Percentiles rank a stretch among this genome's conserved stretches.
Evolutionary conservation across 2,797 vertebrate species (phyloP).

Genomic region (Acridotheres tristis): DNA sequence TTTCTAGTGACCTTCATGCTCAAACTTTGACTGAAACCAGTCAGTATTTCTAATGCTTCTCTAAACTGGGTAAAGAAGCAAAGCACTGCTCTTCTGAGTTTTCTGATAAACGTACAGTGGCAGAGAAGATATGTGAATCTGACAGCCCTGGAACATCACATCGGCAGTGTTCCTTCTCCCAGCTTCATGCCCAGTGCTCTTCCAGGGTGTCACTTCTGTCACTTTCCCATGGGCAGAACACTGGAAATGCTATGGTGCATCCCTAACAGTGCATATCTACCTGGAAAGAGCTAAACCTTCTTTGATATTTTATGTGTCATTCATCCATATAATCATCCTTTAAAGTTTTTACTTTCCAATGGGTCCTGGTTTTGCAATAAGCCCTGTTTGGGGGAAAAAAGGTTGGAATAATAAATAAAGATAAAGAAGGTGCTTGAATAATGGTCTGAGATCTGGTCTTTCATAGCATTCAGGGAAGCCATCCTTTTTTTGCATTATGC

Average conservation of each 20-base stretch:
- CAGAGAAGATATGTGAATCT: not conserved
- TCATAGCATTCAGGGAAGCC: constrained; percentile 28
- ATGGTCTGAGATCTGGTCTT: constrained; percentile 14
- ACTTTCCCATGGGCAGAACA: rapidly evolving
- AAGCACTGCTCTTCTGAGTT: not conserved
- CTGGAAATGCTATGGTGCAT: rapidly evolving
- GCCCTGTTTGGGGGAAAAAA: not conserved
- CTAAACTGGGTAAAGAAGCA: not conserved
- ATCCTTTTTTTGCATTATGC: constrained; percentile 41
- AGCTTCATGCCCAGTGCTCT: rapidly evolving
- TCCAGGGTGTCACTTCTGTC: not conserved
- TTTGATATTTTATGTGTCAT: not conserved
- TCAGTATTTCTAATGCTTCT: not conserved
- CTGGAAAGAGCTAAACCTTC: not conserved
- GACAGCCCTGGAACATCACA: not conserved
- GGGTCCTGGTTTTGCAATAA: not conserved
- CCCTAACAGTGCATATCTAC: no score
- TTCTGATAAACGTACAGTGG: not conserved
- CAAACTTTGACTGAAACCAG: not conserved
- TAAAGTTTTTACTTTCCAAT: not conserved
- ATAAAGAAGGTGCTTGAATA: not conserved
- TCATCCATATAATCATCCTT: not conserved
- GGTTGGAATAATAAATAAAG: not conserved
- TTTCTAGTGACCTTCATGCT: not conserved
- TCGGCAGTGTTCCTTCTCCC: not conserved